phyloP scores from a whole-genome alignment of 2,888 invertebrate species.

The Dasypolia templi region DNA sequence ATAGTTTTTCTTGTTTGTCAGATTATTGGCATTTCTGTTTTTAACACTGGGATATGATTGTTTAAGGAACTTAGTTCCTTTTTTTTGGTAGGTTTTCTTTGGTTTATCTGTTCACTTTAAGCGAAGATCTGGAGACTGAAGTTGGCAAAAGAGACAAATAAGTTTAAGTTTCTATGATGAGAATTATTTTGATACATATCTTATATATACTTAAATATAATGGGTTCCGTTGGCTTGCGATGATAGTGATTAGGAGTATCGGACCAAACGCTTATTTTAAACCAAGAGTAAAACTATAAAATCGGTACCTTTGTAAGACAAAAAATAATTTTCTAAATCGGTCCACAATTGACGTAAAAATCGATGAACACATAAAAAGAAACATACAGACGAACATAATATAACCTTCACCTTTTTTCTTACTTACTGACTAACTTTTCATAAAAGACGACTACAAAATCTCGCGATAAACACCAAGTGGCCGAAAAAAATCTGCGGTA shows the following conservation, averaged over 20 bases:
- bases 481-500: not conserved
- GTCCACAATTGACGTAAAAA: no score
- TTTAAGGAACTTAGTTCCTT: not conserved
- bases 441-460: not conserved
- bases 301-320: not conserved
- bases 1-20: constrained; percentile 16
- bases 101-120: constrained; percentile 28
- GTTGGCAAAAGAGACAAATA: constrained; percentile 26
- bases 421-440: no score
- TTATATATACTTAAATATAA: not conserved
- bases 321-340: no score
- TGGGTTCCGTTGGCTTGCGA: not conserved
- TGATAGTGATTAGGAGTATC: constrained; percentile 1
- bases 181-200: not conserved
- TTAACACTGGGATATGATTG: constrained; percentile 3
- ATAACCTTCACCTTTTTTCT: no score
- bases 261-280: not conserved
- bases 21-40: constrained; percentile 43
- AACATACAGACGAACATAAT: no score
- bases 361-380: no score
- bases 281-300: not conserved
- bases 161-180: not conserved
- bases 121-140: constrained; percentile 31
- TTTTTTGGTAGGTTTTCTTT: not conserved
- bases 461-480: not conserved